These are phyloP conservation scores for Rugalucina vietnamica DNA, from an alignment of 2,888 invertebrate species.

Conservation along the genomic window DNA sequence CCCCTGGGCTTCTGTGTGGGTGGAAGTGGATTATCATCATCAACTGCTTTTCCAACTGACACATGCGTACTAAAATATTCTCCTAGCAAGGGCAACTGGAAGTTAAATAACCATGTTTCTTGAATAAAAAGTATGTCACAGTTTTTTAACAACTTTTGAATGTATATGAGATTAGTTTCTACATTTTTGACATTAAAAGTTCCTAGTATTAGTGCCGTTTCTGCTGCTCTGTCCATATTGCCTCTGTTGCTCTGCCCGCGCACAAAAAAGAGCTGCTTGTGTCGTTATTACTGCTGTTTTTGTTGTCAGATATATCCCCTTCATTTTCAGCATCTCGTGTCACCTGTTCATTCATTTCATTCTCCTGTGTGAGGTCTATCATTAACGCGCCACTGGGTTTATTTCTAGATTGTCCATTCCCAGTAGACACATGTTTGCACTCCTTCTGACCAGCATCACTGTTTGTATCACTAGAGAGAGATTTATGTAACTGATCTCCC, in stretches of 20 bases:
- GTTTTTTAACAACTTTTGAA: background rate
- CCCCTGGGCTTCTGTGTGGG: background rate
- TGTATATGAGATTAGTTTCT: background rate
- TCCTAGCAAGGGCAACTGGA: too few relatives aligned
- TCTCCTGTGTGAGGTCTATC: background rate
- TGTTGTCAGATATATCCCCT: background rate
- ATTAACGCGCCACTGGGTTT: background rate
- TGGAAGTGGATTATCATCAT: background rate
- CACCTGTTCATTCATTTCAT: background rate
- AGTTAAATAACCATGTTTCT: background rate
- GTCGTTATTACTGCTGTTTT: too few relatives aligned
- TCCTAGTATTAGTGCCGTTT: background rate
- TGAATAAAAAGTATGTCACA: background rate
- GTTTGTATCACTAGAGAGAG: too few relatives aligned
- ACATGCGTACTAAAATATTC: too few relatives aligned
- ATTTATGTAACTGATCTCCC: too few relatives aligned
- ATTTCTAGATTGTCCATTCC: background rate
- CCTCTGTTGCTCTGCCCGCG: background rate
- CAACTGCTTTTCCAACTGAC: background rate
- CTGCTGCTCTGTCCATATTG: background rate
- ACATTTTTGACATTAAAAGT: background rate
- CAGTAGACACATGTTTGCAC: background rate
- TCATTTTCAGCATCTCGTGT: background rate
- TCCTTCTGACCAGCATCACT: too few relatives aligned
- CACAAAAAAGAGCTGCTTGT: too few relatives aligned